These are phyloP conservation scores for Hecatera dysodea DNA, from an alignment of 2,888 invertebrate genomes.

Conservation along the genomic window DNA sequence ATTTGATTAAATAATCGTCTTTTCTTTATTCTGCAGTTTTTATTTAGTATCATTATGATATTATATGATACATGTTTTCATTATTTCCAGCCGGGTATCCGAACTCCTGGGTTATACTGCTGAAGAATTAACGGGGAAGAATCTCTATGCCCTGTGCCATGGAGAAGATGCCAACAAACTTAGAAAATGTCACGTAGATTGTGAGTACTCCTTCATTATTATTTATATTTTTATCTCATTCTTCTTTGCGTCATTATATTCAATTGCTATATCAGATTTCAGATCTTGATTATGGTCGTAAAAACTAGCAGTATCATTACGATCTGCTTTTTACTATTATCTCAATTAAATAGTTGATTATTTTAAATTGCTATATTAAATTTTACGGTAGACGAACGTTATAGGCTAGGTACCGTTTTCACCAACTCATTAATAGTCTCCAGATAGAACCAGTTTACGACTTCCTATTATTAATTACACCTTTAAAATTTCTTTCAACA, in stretches of 20 bases:
- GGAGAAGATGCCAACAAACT: constrained; percentile 98
- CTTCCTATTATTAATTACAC: constrained; percentile 47
- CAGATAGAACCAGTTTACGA: constrained; percentile 24
- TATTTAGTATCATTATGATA: neutral
- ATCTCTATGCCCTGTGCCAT: constrained; percentile 98
- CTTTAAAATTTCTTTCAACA: constrained; percentile 63
- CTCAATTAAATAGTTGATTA: constrained; percentile 1
- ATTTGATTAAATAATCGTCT: neutral
- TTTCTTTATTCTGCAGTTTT: neutral
- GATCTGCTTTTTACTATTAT: constrained; percentile 8
- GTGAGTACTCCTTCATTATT: constrained; percentile 92
- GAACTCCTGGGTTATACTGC: constrained; percentile 98
- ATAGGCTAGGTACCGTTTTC: constrained; percentile 25
- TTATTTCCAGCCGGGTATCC: constrained; percentile 93
- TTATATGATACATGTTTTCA: constrained; percentile 3
- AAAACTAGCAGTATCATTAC: constrained; percentile 18
- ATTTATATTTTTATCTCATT: constrained; percentile 16
- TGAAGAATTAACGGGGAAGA: constrained; percentile 98
- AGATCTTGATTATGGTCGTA: constrained; percentile 25
- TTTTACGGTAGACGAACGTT: constrained; percentile 2
- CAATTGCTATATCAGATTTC: constrained; percentile 28
- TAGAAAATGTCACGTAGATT: constrained; percentile 98
- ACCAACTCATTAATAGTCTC: constrained; percentile 24
- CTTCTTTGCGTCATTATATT: constrained; percentile 31
- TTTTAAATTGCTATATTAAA: constrained; percentile 9